Evolutionary conservation across 2,888 invertebrate species (phyloP).

Genomic region (Arrhopalites spinosus): DNA sequence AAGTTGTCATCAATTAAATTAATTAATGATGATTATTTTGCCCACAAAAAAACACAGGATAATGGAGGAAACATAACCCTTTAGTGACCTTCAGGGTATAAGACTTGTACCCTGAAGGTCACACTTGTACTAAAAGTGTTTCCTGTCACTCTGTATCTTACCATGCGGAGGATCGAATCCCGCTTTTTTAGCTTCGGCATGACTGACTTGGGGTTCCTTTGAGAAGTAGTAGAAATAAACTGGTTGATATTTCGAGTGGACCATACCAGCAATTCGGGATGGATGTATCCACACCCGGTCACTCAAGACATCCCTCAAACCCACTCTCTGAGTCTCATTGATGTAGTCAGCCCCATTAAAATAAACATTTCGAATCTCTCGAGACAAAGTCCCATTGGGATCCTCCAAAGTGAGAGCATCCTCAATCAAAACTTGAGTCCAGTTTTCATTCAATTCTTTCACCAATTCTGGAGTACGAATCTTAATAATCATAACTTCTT

Average conservation of each 20-base stretch:
- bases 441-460: not conserved
- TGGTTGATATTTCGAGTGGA: slow-evolving; percentile 1
- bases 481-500: not conserved
- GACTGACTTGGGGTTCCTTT: slow-evolving; percentile 18
- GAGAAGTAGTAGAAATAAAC: slow-evolving; percentile 17
- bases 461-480: not conserved
- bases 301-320: not conserved
- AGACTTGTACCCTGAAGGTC: too few species aligned
- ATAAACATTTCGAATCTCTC: not conserved
- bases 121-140: too few species aligned
- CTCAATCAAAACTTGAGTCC: not conserved
- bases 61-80: too few species aligned
- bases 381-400: not conserved
- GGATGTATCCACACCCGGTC: slow-evolving; percentile 14
- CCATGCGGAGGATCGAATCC: not conserved
- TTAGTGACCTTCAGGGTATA: too few species aligned
- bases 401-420: not conserved
- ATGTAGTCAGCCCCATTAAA: not conserved
- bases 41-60: too few species aligned
- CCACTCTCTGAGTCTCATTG: not conserved
- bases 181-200: not conserved
- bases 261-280: not conserved
- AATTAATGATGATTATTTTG: too few species aligned
- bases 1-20: not conserved
- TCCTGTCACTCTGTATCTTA: not conserved